phyloP scores from a whole-genome alignment of 2,113 vertebrate genomes.

The Cochlearius cochlearius region DNA sequence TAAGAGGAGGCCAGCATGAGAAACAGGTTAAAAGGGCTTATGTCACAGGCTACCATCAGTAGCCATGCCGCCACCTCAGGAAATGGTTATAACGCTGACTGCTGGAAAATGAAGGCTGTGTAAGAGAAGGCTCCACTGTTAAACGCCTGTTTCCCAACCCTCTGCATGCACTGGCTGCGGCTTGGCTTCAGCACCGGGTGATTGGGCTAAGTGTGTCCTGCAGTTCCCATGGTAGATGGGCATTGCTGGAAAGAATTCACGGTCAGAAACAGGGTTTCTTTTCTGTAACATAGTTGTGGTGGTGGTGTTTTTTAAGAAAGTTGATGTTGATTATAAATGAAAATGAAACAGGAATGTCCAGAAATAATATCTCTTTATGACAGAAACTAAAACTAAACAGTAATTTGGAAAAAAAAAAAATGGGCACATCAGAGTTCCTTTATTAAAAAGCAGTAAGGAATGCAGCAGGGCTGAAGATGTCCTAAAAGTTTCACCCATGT shows the following conservation, averaged over 20 bases:
- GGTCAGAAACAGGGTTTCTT: background rate
- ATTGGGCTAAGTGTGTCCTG: background rate
- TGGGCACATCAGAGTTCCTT: background rate
- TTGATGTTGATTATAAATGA: background rate
- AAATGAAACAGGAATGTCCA: background rate
- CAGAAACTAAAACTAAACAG: background rate
- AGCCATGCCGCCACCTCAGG: background rate
- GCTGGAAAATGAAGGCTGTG: background rate
- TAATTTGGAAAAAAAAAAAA: background rate
- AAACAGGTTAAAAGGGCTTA: background rate
- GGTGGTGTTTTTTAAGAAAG: background rate
- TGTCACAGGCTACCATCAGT: background rate
- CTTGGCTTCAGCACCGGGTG: background rate
- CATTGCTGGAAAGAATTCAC: background rate
- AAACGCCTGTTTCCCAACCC: background rate
- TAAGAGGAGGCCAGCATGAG: background rate
- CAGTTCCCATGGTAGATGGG: background rate
- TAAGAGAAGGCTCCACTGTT: background rate
- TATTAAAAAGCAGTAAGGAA: background rate
- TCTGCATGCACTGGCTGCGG: background rate
- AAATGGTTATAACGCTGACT: background rate
- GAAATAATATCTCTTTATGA: background rate
- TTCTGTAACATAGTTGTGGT: background rate
- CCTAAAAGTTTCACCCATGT: background rate
- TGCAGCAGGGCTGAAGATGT: background rate